phyloP scores from a whole-genome alignment of 2,888 invertebrate species.

The Polydesmus complanatus region DNA sequence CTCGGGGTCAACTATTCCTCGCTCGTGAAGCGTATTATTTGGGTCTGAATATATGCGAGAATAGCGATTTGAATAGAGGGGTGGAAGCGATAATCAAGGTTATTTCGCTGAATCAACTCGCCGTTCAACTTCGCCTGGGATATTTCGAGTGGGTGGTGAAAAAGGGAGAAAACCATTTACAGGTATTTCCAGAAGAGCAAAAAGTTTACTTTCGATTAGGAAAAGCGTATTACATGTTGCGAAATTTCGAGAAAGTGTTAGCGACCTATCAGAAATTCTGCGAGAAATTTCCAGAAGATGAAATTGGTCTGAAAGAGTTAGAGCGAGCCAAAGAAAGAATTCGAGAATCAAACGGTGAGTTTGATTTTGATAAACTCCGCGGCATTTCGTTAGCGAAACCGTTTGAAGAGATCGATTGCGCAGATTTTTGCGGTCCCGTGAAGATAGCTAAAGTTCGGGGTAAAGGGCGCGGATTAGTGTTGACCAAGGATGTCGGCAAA shows the following conservation, averaged over 20 bases:
- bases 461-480: slow-evolving; percentile 3
- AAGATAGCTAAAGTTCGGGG: background rate
- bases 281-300: slow-evolving; percentile 1
- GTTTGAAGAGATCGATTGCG: background rate
- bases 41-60: background rate
- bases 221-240: background rate
- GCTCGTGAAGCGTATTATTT: background rate
- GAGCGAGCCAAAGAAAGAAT: background rate
- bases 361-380: background rate
- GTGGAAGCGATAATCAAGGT: background rate
- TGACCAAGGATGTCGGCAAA: background rate
- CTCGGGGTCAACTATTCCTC: background rate
- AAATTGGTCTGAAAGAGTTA: background rate
- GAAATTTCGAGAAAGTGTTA: background rate
- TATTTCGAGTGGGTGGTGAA: background rate
- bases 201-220: slow-evolving; percentile 2
- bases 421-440: slow-evolving; percentile 5
- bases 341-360: background rate
- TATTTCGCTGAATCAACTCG: background rate
- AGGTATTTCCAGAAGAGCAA: background rate
- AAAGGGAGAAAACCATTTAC: background rate
- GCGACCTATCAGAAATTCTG: background rate
- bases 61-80: too few species aligned
- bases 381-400: background rate
- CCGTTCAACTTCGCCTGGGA: background rate